Base-by-base conservation (phyloP, 2,797 vertebrate species). In the Onychomys arenicola region DNA sequence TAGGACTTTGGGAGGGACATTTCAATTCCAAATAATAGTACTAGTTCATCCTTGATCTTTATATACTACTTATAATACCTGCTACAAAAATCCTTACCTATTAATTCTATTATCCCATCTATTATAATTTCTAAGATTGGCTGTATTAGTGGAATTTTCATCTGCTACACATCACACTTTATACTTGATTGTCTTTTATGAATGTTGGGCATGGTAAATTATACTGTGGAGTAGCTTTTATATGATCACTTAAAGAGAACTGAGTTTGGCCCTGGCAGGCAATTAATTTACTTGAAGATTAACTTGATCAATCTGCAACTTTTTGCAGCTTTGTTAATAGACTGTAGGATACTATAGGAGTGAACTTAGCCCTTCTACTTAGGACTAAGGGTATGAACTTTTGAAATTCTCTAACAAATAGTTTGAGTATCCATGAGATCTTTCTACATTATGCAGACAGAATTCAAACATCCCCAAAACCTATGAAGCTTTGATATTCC, bases 231-330 rank as follows among this genome's bases (percentile, higher is more conserved):
- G 9, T 75, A 32, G 77, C 40, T 95, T 90, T 81, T 86, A 69
- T 57, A 40, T 73, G 59, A 90, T 94, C 73, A 82, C 76, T 96
- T 90, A 95, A 69, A 34, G 43, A 34, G 59, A 40, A 27, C 8
- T 94, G 73, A 91, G 69, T 69, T 95, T 92, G 90, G 37, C 88
- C 83, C 43, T 84, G 40, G 25, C 55, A 94, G 29, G 25, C 25
- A 86, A 91, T 76, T 78, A 81, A 93, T 90, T 93, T 90, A 91
- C n/a, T 65, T 82, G 23, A 71, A 63, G 16, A 93, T 91, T 61
- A 96, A 93, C 6, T 57, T 87, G 19, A 84, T 88, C 23, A 69
- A 94, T 91, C 83, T 86, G 43, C 90, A 93, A 32, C 11, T 93
- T 61, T 55, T 80, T 91, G 2, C 81, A 83, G 77, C 61, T 75